Conservation (phyloP, 2,113 vertebrate species). For the Neomonachus schauinslandi region DNA sequence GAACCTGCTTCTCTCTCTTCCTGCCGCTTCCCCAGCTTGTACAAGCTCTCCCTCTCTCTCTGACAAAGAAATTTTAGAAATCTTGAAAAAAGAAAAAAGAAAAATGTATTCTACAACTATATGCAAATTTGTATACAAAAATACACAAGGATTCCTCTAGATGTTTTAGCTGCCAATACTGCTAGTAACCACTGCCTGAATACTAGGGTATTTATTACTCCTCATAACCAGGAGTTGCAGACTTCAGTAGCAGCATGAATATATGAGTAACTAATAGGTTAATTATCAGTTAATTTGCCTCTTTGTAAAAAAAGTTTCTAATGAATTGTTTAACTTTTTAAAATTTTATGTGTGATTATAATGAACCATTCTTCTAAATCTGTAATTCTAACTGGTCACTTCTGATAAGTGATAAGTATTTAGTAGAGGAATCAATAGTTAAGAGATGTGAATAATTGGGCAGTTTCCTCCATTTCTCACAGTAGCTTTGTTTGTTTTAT, state of each 20-base stretch:
- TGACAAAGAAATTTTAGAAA: too few species aligned
- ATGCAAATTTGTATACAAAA: neutral
- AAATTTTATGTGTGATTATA: neutral
- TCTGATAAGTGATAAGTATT: neutral
- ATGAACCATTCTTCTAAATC: neutral
- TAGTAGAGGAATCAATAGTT: slow-evolving; percentile 31
- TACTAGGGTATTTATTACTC: neutral
- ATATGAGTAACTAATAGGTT: neutral
- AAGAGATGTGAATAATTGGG: neutral
- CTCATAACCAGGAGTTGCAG: neutral
- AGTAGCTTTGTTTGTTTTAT: slow-evolving; percentile 61
- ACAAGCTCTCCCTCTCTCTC: too few species aligned
- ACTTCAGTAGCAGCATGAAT: neutral
- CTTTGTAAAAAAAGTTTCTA: neutral
- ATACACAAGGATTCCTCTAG: neutral
- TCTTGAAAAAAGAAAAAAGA: too few species aligned
- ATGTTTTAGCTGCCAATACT: neutral
- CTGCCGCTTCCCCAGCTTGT: too few species aligned
- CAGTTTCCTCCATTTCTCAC: slow-evolving; percentile 46
- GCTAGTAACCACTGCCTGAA: neutral
- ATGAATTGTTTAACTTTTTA: slow-evolving; percentile 18
- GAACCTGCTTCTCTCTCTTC: too few species aligned
- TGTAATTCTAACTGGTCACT: slow-evolving; percentile 3
- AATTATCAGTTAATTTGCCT: neutral
- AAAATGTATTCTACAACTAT: neutral